These are phyloP conservation scores for Cottus gobio DNA, from an alignment of 2,113 vertebrate species.

Conservation along the genomic window DNA sequence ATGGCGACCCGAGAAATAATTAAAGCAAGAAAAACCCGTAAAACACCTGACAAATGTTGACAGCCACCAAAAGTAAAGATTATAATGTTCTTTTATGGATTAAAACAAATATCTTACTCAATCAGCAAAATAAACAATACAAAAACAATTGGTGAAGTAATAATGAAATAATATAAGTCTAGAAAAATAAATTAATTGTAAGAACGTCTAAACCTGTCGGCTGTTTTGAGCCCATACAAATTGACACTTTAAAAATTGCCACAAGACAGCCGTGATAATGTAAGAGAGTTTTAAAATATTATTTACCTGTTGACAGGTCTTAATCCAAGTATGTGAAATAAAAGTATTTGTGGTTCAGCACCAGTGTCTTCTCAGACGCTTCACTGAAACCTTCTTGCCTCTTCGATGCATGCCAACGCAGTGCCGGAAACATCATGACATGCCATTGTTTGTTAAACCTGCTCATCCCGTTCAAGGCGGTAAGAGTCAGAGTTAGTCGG, in stretches of 20 bases:
- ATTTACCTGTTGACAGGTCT: not conserved
- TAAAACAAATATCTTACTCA: not conserved
- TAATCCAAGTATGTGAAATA: not conserved
- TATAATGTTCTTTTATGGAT: not conserved
- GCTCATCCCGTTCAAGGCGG: not conserved
- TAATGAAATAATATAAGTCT: not conserved
- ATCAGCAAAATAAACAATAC: not conserved
- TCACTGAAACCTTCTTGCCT: not conserved
- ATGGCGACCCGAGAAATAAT: not conserved
- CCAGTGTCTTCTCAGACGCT: too few species aligned
- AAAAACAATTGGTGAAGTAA: not conserved
- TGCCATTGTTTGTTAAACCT: not conserved
- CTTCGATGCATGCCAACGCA: not conserved
- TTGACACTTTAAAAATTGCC: not conserved
- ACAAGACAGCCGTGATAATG: not conserved
- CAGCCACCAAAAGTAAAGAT: not conserved
- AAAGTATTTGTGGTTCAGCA: not conserved
- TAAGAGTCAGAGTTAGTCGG: not conserved
- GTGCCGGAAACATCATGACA: too few species aligned
- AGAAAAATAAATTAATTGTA: not conserved
- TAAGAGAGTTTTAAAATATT: not conserved
- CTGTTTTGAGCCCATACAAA: too few species aligned
- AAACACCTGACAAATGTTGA: not conserved
- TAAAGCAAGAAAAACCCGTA: not conserved
- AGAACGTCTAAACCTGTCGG: not conserved